These are phyloP conservation scores for Ctenomys sociabilis DNA, from an alignment of 2,113 vertebrate genomes.

Conservation along the genomic window DNA sequence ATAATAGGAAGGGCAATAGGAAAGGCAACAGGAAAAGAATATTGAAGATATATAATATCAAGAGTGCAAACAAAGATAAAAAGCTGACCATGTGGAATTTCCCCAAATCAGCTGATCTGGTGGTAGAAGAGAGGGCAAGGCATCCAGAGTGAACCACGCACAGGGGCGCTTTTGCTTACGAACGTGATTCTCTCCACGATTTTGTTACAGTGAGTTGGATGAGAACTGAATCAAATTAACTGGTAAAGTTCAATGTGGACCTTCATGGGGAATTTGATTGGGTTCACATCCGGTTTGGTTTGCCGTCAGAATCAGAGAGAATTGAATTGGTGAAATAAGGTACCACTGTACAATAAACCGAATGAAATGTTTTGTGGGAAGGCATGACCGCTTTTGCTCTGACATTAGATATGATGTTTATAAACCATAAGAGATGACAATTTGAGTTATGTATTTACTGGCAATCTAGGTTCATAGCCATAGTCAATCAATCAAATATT, in stretches of 20 bases:
- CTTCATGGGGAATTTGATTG: neutral
- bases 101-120: neutral
- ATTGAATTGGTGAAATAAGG: neutral
- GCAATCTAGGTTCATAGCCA: neutral
- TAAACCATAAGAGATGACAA: neutral
- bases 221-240: neutral
- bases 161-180: neutral
- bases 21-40: neutral
- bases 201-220: neutral
- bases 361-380: neutral
- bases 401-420: neutral
- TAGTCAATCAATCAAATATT: neutral
- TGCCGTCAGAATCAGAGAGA: neutral
- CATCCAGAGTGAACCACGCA: neutral
- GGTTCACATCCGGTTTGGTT: neutral
- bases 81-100: neutral
- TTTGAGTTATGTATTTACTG: neutral
- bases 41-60: neutral
- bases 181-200: neutral
- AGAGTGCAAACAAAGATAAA: neutral
- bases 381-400: neutral
- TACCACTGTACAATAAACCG: accelerated
- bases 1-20: neutral
- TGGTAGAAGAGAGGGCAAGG: neutral
- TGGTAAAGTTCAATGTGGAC: neutral